phyloP scores from a whole-genome alignment of 2,888 invertebrate species.

The Tridacna crocea region DNA sequence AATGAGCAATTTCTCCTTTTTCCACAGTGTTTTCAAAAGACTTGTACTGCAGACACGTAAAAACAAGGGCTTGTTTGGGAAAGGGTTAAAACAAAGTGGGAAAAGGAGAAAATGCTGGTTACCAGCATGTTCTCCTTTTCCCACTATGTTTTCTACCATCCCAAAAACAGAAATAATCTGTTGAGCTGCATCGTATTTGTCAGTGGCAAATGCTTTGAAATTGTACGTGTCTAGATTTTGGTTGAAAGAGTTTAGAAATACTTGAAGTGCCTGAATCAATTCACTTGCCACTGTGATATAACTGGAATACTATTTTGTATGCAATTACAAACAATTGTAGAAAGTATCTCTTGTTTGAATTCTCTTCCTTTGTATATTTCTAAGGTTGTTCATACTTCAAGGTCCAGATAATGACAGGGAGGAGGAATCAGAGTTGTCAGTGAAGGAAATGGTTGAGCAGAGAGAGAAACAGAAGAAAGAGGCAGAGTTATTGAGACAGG shows the following conservation, averaged over 20 bases:
- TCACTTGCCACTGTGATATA: too few species aligned
- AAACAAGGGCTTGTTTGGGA: too few species aligned
- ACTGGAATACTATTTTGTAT: too few species aligned
- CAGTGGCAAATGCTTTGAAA: neutral
- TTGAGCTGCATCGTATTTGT: neutral
- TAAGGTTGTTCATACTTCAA: slow-evolving; percentile 84
- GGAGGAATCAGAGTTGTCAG: slow-evolving; percentile 92
- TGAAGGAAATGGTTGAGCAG: slow-evolving; percentile 83
- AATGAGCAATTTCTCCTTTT: neutral
- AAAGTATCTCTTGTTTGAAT: too few species aligned
- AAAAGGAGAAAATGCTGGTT: neutral
- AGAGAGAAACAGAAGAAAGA: slow-evolving; percentile 80
- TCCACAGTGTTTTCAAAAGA: neutral
- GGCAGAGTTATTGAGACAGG: slow-evolving; percentile 77
- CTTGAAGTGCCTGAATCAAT: neutral
- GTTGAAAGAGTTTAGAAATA: too few species aligned
- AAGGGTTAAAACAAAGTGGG: too few species aligned
- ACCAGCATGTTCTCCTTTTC: neutral
- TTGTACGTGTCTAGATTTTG: too few species aligned
- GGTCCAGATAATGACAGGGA: slow-evolving; percentile 95
- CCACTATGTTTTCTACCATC: neutral
- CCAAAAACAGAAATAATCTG: too few species aligned
- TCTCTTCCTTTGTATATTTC: slow-evolving; percentile 41
- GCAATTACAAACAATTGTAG: too few species aligned
- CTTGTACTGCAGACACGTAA: too few species aligned